Base-by-base conservation (phyloP, 2,888 invertebrate species). In the Patella ulyssiponensis region DNA sequence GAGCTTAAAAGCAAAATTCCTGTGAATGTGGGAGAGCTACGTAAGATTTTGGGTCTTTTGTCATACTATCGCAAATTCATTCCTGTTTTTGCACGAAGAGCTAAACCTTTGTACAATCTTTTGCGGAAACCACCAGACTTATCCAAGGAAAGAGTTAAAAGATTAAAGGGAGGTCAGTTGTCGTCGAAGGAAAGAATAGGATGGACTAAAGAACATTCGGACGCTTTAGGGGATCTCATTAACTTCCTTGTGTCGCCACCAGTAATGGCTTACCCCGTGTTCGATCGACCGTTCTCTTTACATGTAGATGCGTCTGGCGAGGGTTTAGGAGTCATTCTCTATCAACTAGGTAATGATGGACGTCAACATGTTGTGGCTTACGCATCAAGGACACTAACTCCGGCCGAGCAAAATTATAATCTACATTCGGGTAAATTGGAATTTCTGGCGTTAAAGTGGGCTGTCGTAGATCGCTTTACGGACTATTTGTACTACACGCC, bases 401-500 rank as follows among this genome's bases (percentile, higher is more conserved):
- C 53, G 12, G 53, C 53, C n/a, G 75, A 69, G 12, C 51, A 33
- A 51, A 75, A 54, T 14, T 70, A 73, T 33, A 51, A 73, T 54
- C 53, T 73, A n/a, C 73, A 73, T 23, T 73, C 73, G 51, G 73
- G 73, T 14, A 73, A 52, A 17, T 27, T 27, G 56, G 56, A 56
- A 17, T 56, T 56, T 17, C 3, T 56, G 56, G 56, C 56, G 56
- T 15, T 56, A 17, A 73, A 73, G 20, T 73, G 73, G 54, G 73
- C 73, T 53, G 27, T 64, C 17, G 14, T 15, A 7, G 64, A 27
- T 56, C 56, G 56, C 14, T 74, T 74, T 33, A 23, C 64, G 44
- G 74, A 74, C 74, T 74, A 74, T n/a, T 33, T 74, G 20, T 74
- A 74, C 64, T 74, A 74, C 58, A 44, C 74, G 11, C 74, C 74